Conservation (phyloP, 2,888 invertebrate species). For the Griposia aprilina region DNA sequence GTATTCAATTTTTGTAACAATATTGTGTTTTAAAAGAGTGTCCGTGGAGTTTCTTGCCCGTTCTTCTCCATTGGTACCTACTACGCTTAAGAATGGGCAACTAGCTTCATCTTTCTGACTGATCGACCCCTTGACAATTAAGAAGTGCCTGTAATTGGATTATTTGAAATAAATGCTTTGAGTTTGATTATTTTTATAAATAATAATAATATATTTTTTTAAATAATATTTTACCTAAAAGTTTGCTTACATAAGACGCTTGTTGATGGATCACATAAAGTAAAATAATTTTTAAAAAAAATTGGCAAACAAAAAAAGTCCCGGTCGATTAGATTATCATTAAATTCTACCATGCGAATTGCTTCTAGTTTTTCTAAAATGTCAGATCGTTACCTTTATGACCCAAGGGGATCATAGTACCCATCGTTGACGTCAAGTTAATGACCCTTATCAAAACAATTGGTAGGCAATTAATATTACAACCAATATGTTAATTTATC, state of each 20-base stretch:
- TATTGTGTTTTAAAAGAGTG: no score
- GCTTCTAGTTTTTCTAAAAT: conserved; percentile 4
- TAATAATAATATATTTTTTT: no score
- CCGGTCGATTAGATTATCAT: not conserved
- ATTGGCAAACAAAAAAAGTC: not conserved
- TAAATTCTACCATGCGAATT: not conserved
- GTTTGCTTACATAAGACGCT: not conserved
- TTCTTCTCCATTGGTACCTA: no score
- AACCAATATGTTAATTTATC: not conserved
- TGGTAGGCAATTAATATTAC: no score
- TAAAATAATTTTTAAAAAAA: no score
- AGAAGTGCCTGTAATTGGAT: no score
- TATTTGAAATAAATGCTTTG: no score
- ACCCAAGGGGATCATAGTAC: not conserved
- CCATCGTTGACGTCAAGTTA: not conserved
- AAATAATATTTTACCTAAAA: not conserved
- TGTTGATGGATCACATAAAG: not conserved
- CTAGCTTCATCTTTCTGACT: no score
- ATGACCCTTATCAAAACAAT: not conserved
- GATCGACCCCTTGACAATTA: no score
- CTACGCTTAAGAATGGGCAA: no score
- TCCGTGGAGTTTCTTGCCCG: no score
- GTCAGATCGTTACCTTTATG: not conserved
- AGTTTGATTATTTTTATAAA: not conserved
- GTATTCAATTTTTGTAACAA: no score